phyloP scores from a whole-genome alignment of 2,888 invertebrate species.

The Pandemis cinnamomeana region DNA sequence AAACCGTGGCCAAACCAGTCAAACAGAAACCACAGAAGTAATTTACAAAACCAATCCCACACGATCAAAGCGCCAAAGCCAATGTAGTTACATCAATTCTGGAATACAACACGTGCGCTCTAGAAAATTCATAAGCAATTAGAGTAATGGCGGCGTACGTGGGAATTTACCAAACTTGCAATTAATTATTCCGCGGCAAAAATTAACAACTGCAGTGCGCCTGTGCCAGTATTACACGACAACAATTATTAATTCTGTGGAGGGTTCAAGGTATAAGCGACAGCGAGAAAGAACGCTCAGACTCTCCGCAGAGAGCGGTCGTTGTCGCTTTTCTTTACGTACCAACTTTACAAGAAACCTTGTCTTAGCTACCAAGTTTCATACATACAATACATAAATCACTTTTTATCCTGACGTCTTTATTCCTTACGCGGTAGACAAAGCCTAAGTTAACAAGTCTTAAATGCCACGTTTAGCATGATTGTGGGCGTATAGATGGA shows the following conservation, averaged over 20 bases:
- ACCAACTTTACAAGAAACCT: too few relatives aligned
- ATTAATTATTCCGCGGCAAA: conserved; percentile 38
- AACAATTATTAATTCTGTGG: background rate
- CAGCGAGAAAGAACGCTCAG: too few relatives aligned
- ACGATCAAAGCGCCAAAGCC: background rate
- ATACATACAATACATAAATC: too few relatives aligned
- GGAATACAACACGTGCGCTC: conserved; percentile 5
- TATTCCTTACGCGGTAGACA: too few relatives aligned
- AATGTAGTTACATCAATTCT: background rate
- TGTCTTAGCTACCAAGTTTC: too few relatives aligned
- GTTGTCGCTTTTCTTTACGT: too few relatives aligned
- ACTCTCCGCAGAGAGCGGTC: too few relatives aligned
- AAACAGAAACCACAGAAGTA: background rate
- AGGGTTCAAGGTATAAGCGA: background rate
- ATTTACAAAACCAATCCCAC: background rate
- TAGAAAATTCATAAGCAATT: conserved; percentile 34
- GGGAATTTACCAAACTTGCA: conserved; percentile 17
- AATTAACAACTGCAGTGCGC: conserved; percentile 56
- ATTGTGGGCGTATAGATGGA: too few relatives aligned
- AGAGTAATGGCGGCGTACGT: conserved; percentile 16
- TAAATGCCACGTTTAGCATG: too few relatives aligned
- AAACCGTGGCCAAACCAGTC: background rate
- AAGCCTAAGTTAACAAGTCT: too few relatives aligned
- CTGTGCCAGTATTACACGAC: conserved; percentile 44
- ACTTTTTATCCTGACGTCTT: too few relatives aligned